These are phyloP conservation scores for Drosophila koepferae DNA, from an alignment of 2,888 invertebrate species.

Conservation along the genomic window DNA sequence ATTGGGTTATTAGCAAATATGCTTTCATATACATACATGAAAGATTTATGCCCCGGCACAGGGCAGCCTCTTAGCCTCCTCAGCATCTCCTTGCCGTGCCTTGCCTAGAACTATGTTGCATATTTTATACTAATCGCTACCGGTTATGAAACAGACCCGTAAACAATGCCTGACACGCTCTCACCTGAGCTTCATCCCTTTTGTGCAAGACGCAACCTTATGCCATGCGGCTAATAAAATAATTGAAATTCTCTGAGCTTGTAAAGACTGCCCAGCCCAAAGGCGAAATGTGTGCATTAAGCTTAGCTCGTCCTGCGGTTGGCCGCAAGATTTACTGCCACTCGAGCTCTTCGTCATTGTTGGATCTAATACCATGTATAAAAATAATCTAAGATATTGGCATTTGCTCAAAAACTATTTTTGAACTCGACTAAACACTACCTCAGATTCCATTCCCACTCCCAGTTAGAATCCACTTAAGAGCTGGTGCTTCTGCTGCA, in stretches of 20 bases:
- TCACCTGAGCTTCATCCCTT: constrained; percentile 59
- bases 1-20: constrained; percentile 79
- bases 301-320: constrained; percentile 27
- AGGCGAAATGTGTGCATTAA: constrained; percentile 42
- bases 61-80: constrained; percentile 39
- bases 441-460: background rate
- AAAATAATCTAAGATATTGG: background rate
- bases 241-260: constrained; percentile 76
- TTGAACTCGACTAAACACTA: background rate
- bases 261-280: constrained; percentile 30
- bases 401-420: constrained; percentile 1
- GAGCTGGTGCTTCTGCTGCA: constrained; percentile 15
- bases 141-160: constrained; percentile 59
- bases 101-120: constrained; percentile 52
- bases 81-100: constrained; percentile 2
- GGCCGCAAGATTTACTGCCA: constrained; percentile 30
- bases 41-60: constrained; percentile 67
- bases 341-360: constrained; percentile 18
- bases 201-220: constrained; percentile 49
- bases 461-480: constrained; percentile 18
- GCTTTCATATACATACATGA: constrained; percentile 71
- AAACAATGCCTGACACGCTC: constrained; percentile 50
- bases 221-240: constrained; percentile 75
- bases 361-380: background rate
- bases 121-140: constrained; percentile 78